Evolutionary conservation across 2,113 vertebrate species (phyloP), one percentile per base, ranked within the genome.

Genomic region (Pardalotus punctatus): DNA sequence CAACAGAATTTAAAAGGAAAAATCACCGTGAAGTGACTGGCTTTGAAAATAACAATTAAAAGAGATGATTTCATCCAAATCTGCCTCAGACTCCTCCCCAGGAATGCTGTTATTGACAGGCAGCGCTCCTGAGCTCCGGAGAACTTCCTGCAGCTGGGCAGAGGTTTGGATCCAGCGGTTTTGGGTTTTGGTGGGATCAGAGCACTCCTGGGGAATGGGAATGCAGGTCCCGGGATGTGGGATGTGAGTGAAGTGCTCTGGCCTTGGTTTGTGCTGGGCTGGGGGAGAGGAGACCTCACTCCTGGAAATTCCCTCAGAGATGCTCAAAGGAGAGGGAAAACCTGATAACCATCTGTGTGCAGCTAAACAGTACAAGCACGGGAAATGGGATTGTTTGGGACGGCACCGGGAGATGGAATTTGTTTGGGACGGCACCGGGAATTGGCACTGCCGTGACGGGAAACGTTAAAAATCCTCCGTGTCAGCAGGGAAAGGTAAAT

Each of bases 41-140:
- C 62, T 93, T 86, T 42, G 72, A 86, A 94, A 80, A 86, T 25
- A 65, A 61, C 95, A 95, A 95, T 95, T 96, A 93, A 92, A 93
- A 88, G 25, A 58, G 76, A 65, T 77, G 2, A 70, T 86, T 94
- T 92, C 64, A 88, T 88, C 82, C 40, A 18, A 88, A 93, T n/a
- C 47, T 7, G 38, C 33, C 62, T 81, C 42, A 66, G 74, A 61
- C 29, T 83, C 60, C 67, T 77, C 15, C 60, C 29, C 42, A 80
- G 50, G 54, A 50, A n/a, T 51, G 69, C 36, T 54, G 35, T 15
- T 73, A 17, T 65, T 90, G 57, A 47, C 38, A 73, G 79, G 42
- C 82, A 81, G 88, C 4, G 3, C 73, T 89, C 73, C 71, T 27
- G 80, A 70, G 86, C 65, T 88, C 58, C 11, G 79, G 38, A 29